Evolutionary conservation across 2,888 invertebrate genomes (phyloP).

Genomic region (Pegoplata infirma): DNA sequence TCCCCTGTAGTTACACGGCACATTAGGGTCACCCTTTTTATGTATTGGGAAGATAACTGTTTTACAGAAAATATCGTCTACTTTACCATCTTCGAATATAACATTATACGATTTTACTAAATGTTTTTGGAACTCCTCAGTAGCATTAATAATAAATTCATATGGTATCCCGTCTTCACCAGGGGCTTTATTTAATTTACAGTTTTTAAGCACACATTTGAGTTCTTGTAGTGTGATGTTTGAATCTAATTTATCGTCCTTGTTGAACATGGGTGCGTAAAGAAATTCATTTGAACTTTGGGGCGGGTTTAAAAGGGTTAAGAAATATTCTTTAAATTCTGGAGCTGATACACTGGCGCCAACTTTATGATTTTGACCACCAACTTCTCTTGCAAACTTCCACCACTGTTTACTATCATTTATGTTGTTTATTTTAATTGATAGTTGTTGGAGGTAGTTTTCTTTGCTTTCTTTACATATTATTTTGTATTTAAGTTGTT

Average conservation of each 20-base stretch:
- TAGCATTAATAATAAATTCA: constrained; percentile 21
- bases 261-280: not conserved
- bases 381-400: not conserved
- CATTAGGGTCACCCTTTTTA: too few relatives aligned
- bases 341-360: not conserved
- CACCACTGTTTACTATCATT: not conserved
- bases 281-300: not conserved
- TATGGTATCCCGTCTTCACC: constrained; percentile 15
- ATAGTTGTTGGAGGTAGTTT: not conserved
- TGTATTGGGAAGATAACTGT: not conserved
- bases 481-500: not conserved
- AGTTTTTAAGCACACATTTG: not conserved
- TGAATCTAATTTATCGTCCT: not conserved
- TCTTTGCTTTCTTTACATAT: not conserved
- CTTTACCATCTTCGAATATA: not conserved
- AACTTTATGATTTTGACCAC: not conserved
- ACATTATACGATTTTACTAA: not conserved
- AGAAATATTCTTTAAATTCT: not conserved
- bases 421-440: not conserved
- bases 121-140: not conserved
- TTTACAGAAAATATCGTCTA: not conserved
- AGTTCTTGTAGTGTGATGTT: not conserved
- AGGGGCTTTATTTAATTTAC: constrained; percentile 21
- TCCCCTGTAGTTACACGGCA: not conserved
- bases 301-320: not conserved